Evolutionary conservation across 2,113 vertebrate species (phyloP).

Genomic region (Litocranius walleri): DNA sequence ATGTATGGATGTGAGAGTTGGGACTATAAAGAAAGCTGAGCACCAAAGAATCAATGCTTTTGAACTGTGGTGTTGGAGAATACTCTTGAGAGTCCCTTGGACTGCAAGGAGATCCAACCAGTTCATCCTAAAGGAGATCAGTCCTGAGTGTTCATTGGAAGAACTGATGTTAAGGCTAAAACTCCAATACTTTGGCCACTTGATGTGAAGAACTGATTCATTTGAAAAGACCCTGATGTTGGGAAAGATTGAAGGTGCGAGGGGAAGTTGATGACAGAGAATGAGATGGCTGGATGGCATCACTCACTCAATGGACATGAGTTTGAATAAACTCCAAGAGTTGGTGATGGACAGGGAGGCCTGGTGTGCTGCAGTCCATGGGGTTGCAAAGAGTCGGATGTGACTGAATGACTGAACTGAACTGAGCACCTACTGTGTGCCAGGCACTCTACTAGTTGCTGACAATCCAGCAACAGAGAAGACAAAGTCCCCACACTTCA

Average conservation of each 20-base stretch:
- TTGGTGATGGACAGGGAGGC: not conserved
- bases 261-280: not conserved
- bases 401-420: not conserved
- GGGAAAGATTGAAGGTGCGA: not conserved
- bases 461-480: not conserved
- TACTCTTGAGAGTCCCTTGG: not conserved
- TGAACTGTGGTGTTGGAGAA: not conserved
- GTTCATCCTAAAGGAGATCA: not conserved
- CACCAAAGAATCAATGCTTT: not conserved
- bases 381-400: fast-evolving
- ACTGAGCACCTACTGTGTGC: not conserved
- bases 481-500: not conserved
- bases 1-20: not conserved
- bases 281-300: not conserved
- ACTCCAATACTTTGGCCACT: not conserved
- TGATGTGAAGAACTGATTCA: not conserved
- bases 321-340: not conserved
- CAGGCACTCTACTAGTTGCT: not conserved
- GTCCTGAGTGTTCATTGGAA: not conserved
- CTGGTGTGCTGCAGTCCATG: not conserved
- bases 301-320: not conserved
- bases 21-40: not conserved
- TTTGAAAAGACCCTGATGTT: not conserved
- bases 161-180: not conserved
- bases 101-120: not conserved